Conservation (phyloP, 2,113 vertebrate genomes). For the Lates calcarifer region DNA sequence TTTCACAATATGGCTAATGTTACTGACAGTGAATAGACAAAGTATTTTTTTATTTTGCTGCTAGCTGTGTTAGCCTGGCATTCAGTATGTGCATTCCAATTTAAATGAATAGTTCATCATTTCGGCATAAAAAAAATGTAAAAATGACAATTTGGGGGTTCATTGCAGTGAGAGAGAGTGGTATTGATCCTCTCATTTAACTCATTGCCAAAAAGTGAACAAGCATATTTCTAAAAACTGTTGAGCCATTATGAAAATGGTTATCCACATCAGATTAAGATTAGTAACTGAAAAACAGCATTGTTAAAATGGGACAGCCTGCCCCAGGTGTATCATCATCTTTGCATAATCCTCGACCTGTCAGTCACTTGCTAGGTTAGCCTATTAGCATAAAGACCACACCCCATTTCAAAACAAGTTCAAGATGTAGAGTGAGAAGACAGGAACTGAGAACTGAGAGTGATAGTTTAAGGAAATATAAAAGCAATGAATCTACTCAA, state of each 20-base stretch:
- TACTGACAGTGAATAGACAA: not conserved
- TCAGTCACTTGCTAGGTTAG: not conserved
- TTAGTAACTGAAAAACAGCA: not conserved
- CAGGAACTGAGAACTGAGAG: too few relatives aligned
- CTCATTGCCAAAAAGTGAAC: too few relatives aligned
- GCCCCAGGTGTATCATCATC: not conserved
- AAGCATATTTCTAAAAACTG: too few relatives aligned
- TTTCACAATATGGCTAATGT: not conserved
- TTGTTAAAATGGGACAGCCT: not conserved
- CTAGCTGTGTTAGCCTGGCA: not conserved
- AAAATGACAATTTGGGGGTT: too few relatives aligned
- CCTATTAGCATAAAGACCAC: too few relatives aligned
- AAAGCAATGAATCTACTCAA: too few relatives aligned
- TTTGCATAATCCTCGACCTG: too few relatives aligned
- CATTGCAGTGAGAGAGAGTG: too few relatives aligned
- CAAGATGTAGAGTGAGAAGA: too few relatives aligned
- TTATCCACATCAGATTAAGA: not conserved
- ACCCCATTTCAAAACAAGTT: not conserved
- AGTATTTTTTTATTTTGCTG: not conserved
- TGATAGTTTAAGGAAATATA: too few relatives aligned
- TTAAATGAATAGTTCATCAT: not conserved
- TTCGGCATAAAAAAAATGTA: not conserved
- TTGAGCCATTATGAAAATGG: not conserved
- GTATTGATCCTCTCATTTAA: too few relatives aligned
- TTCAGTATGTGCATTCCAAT: not conserved